Evolutionary conservation across 2,113 vertebrate species (phyloP), one percentile per base, ranked within the genome.

Genomic region (Actinemys pallida): DNA sequence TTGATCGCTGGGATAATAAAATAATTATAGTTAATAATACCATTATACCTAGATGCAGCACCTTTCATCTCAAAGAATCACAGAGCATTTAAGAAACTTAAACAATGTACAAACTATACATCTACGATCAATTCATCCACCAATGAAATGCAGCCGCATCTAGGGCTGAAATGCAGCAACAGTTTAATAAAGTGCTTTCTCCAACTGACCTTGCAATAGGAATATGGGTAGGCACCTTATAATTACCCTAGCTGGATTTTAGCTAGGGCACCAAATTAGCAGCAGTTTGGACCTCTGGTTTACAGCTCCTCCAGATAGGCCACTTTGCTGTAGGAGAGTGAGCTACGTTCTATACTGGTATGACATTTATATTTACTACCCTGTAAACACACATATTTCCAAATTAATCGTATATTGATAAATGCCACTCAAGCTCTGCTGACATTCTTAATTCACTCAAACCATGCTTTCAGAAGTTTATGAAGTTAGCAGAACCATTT

Each of bases 401-500:
- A 93, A 97, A 95, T 65, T 84, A 96, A 97, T 85, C 84, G 65
- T 92, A 82, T 92, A 62, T 82, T 96, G 94, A 87, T 95, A 94
- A 89, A 91, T 81, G 52, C 35, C 56, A 92, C 72, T 98, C 90
- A 87, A 57, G 84, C 25, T 89, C 83, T 94, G 87, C 90, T 96
- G 95, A 89, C 79, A 65, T 96, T 96, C 90, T 95, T 96, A 97
- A 97, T 96, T 96, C 93, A 92, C 54, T 87, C 85, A 69, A 87
- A 45, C 76, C 62, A 88, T 3, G 42, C 81, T 95, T 94, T 96
- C 72, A 93, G 94, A 97, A 93, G 88, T 96, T 96, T 94, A 96
- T 95, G 93, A 98, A 98, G 90, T 94, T 94, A 96, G 93, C 82
- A 89, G 83, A 96, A 93, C 88, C 93, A 95, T 88, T 97, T 97